These are phyloP conservation scores for Nemotelus pantherinus DNA, from an alignment of 2,888 invertebrate species.

Conservation along the genomic window DNA sequence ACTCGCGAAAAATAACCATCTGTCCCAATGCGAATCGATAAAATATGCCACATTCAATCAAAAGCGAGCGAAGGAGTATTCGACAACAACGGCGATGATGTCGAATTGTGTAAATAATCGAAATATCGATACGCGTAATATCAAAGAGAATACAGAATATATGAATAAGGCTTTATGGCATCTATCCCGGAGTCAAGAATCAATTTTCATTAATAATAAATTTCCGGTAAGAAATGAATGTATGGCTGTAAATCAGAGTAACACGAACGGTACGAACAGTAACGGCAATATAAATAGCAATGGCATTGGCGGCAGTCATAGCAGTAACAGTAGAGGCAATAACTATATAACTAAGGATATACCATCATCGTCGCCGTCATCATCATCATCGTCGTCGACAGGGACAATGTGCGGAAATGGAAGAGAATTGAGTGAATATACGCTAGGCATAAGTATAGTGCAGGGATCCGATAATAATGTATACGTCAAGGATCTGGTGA, in stretches of 20 bases:
- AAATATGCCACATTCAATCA: slow-evolving; percentile 44
- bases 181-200: slow-evolving; percentile 50
- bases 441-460: slow-evolving; percentile 54
- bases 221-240: slow-evolving; percentile 46
- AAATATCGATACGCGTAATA: slow-evolving; percentile 38
- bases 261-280: not conserved
- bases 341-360: too few species aligned
- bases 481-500: slow-evolving; percentile 54
- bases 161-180: slow-evolving; percentile 43
- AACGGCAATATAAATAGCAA: slow-evolving; percentile 15
- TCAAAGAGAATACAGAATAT: slow-evolving; percentile 38
- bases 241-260: slow-evolving; percentile 38
- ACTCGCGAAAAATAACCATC: not conserved
- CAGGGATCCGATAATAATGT: slow-evolving; percentile 54
- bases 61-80: slow-evolving; percentile 38
- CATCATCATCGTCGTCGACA: not conserved
- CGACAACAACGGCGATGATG: not conserved
- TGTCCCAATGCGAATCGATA: slow-evolving; percentile 17
- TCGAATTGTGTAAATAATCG: slow-evolving; percentile 29
- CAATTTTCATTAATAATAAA: slow-evolving; percentile 49
- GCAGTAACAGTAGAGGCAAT: too few species aligned
- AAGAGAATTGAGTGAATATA: slow-evolving; percentile 48
- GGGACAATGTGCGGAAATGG: not conserved
- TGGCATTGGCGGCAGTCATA: not conserved
- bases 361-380: too few species aligned